Conservation (phyloP, 2,888 invertebrate species). For the Cheiracanthium punctorium region DNA sequence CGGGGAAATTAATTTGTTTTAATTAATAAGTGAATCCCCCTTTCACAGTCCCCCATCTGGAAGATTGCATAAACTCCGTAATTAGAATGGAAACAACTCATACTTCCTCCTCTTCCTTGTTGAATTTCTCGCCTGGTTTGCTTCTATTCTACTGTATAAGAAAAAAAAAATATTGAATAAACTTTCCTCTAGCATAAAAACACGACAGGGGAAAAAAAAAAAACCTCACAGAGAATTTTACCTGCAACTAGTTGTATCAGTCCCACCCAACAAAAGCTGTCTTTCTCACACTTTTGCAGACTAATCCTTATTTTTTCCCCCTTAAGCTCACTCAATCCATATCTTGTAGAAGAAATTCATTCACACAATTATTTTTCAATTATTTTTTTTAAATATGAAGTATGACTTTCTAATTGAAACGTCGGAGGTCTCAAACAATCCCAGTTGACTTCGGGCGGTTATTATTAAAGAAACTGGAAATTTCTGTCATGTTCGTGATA, state of each 20-base stretch:
- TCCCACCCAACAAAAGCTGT: constrained; percentile 10
- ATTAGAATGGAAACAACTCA: constrained; percentile 41
- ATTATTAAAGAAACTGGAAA: too few species aligned
- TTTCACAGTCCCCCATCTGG: constrained; percentile 16
- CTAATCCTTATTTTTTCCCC: background rate
- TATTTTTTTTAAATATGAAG: too few species aligned
- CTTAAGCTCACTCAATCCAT: too few species aligned
- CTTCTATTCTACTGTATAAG: background rate
- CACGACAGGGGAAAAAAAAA: background rate
- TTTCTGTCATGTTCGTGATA: too few species aligned
- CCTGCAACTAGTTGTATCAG: background rate
- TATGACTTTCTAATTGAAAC: too few species aligned
- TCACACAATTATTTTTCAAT: too few species aligned
- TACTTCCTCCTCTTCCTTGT: background rate
- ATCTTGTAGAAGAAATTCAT: too few species aligned
- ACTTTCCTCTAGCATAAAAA: background rate
- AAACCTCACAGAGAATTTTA: constrained; percentile 16
- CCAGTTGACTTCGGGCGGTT: too few species aligned
- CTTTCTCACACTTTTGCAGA: background rate
- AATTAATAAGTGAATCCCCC: constrained; percentile 44
- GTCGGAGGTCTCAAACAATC: too few species aligned
- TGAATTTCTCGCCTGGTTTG: constrained; percentile 37
- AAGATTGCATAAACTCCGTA: constrained; percentile 47
- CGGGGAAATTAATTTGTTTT: constrained; percentile 51
- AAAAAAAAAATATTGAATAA: constrained; percentile 43